Base-by-base conservation (phyloP, 2,113 vertebrate genomes). In the Anoplopoma fimbria region DNA sequence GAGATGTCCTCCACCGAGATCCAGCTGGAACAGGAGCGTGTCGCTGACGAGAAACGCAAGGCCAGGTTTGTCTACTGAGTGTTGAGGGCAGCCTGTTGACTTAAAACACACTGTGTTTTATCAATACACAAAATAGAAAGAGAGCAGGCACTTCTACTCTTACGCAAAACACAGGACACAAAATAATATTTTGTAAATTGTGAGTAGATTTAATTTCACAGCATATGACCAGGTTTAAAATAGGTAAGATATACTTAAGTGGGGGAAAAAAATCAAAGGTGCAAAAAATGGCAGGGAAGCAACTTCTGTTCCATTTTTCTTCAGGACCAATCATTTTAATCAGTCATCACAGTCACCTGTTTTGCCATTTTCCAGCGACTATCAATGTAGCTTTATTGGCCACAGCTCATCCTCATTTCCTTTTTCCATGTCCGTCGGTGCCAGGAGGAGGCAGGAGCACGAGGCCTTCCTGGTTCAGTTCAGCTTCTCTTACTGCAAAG, bases 361-460 rank as follows among this genome's bases (percentile, higher is more conserved):
- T n/a, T 7, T 23, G 15, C 47, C 19, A 21, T 14, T 27, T 49
- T 23, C 19, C 23, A 49, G 47, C 19, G 19, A 49, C 47, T 8
- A 1, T 33, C 13, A 69, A 47, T 47, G 25, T 14, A 40, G 12
- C 21, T 27, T n/a, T 13, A 42, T 25, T 47, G 23, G 63, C 23
- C 27, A 31, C 19, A 23, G 29, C 49, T 72, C 57, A 79, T 29
- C 38, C 7, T 15, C 9, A 13, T 60, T 53, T 74, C 3, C 2
- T 25, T 83, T n/a, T 36, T 78, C 9, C n/a, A 6, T 34, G 21
- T 75, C 10, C 40, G 42, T 49, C 0, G 38, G 6, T 36, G 21
- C 1, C 83, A 99, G 98, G 89, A 89, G 91, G 82, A 97, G 88
- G 74, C 94, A 93, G 84, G 97, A 99, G 90, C 95, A 93, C 45